Evolutionary conservation across 2,113 vertebrate species (phyloP).

Genomic region (Progne subis): DNA sequence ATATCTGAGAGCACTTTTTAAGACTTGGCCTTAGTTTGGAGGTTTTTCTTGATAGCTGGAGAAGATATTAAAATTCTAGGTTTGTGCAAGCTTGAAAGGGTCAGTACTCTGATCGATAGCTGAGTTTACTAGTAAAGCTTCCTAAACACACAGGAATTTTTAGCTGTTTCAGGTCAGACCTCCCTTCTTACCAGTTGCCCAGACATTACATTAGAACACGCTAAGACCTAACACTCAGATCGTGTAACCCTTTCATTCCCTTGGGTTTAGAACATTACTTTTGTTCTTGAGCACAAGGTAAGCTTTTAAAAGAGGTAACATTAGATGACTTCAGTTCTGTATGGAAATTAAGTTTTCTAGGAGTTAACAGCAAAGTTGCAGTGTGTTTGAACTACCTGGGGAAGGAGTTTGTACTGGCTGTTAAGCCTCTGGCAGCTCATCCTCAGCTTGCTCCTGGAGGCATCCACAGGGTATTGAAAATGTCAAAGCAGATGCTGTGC

Average conservation of each 20-base stretch:
- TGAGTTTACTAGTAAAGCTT: conserved; percentile 1
- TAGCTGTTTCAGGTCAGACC: not conserved
- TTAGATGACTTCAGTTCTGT: not conserved
- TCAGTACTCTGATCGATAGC: not conserved
- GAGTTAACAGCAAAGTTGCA: not conserved
- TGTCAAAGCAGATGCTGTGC: not conserved
- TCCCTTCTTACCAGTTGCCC: not conserved
- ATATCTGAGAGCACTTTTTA: not conserved
- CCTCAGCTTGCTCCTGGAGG: not conserved
- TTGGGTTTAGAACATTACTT: not conserved
- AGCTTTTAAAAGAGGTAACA: not conserved
- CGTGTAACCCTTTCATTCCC: not conserved
- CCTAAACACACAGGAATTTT: not conserved
- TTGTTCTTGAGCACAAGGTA: not conserved
- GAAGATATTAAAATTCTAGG: not conserved
- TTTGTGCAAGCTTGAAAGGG: not conserved
- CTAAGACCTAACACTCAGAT: not conserved
- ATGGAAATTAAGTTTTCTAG: not conserved
- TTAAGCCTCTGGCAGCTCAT: not conserved
- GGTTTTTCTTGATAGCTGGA: not conserved
- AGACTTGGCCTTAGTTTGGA: not conserved
- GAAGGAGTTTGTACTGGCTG: not conserved
- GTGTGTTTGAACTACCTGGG: not conserved
- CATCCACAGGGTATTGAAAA: not conserved
- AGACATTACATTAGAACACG: not conserved